phyloP scores from a whole-genome alignment of 2,888 invertebrate species.

The Eudasyphora cyanicolor region DNA sequence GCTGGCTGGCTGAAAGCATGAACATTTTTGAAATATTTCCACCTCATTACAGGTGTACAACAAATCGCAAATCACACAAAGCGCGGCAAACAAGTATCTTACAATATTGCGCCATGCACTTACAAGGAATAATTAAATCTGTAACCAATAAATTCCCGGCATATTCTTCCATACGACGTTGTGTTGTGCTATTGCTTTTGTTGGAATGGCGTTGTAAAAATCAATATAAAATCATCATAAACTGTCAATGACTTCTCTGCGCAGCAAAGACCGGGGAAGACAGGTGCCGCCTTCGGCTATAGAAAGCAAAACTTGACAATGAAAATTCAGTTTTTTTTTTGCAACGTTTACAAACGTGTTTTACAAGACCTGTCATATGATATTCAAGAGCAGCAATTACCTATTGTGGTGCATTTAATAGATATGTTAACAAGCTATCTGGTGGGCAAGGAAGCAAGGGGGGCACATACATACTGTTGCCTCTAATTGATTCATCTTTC shows the following conservation, averaged over 20 bases:
- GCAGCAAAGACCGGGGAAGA: background rate
- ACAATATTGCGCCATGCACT: background rate
- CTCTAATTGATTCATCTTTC: background rate
- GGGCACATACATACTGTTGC: background rate
- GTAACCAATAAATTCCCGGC: background rate
- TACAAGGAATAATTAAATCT: slow-evolving; percentile 21
- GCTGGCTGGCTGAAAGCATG: no score
- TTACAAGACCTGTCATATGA: background rate
- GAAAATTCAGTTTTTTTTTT: background rate
- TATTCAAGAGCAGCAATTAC: background rate
- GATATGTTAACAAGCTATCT: background rate
- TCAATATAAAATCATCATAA: background rate
- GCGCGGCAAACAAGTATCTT: background rate
- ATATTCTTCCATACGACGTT: background rate
- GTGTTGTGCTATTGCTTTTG: background rate
- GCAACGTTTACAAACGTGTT: slow-evolving; percentile 13
- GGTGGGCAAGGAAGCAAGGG: no score
- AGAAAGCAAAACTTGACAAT: slow-evolving; percentile 4
- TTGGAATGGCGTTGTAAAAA: background rate
- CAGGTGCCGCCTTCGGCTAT: background rate
- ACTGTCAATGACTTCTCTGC: slow-evolving; percentile 14
- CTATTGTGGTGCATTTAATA: background rate
- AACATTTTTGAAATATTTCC: background rate
- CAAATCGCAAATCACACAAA: no score
- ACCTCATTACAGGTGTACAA: background rate